Conservation (phyloP, 2,113 vertebrate genomes). For the Cnemophilus loriae region DNA sequence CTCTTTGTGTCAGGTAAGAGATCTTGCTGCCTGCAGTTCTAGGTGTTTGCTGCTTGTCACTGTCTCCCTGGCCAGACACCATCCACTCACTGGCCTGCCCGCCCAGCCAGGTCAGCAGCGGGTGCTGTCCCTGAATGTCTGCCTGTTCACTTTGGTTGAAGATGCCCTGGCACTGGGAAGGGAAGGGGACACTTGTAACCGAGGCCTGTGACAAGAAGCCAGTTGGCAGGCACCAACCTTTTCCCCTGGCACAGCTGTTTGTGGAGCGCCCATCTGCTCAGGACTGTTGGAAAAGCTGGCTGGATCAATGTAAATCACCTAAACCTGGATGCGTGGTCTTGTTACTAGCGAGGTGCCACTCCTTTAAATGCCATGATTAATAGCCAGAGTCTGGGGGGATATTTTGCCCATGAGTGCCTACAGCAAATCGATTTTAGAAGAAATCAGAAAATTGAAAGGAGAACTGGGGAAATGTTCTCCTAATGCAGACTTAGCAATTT, state of each 20-base stretch:
- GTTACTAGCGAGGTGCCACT: background rate
- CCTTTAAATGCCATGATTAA: background rate
- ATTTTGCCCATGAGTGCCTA: background rate
- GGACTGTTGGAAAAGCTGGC: background rate
- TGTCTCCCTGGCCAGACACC: background rate
- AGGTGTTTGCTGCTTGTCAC: background rate
- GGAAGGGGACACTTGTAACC: background rate
- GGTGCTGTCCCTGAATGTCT: accelerated
- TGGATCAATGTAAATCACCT: constrained; percentile 14
- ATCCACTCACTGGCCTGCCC: accelerated
- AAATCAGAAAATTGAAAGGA: constrained; percentile 1
- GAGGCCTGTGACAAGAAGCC: background rate
- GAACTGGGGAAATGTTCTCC: background rate
- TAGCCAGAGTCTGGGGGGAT: background rate
- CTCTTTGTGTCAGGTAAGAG: background rate
- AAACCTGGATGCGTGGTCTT: background rate
- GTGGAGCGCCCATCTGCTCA: background rate
- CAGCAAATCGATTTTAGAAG: background rate
- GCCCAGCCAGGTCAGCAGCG: background rate
- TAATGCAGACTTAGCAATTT: background rate
- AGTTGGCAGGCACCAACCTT: background rate
- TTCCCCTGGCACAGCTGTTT: background rate
- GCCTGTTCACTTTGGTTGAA: background rate
- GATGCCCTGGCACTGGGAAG: background rate
- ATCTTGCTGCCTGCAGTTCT: background rate